Base-by-base conservation (phyloP, 2,113 vertebrate genomes). In the Poecilia latipinna region DNA sequence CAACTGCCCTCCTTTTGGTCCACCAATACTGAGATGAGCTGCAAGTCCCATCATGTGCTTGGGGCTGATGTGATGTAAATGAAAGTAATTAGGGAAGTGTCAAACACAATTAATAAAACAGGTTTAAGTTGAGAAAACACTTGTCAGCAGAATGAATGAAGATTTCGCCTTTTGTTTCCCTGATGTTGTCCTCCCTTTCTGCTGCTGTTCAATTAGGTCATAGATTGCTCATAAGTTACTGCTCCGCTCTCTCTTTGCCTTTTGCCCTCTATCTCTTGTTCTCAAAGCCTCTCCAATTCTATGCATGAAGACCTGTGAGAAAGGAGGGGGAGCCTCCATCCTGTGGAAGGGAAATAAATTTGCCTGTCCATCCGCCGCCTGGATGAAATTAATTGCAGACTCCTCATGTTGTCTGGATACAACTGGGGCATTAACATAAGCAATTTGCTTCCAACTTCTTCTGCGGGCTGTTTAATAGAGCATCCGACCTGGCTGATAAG, bases 51-150 rank as follows among this genome's bases (percentile, higher is more conserved):
- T 96, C 91, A 90, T 96, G 95, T 95, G 93, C 95, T 95, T 90
- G 94, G 91, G 94, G 95, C 95, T 96, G 96, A 98, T 97, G 96
- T 96, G 96, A 96, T 97, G 96, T 96, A 97, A 97, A 97, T 96
- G 94, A 97, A 97, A 97, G 95, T 96, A 96, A 97, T 97, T 97
- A 97, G 95, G 95, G 95, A 96, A 96, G 96, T 95, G 96, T 96
- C 96, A 96, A 96, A 96, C 95, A 94, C 96, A 97, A 97, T 97
- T 97, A 97, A 96, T 96, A 96, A 96, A 97, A 95, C 95, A 94
- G 95, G 95, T 97, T 96, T 96, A 96, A 95, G 94, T 94, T 96
- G 95, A 95, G 96, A 96, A 97, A 96, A 96, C 96, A 97, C 96
- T 91, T 98, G 96, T 97, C 97, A 97, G 96, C 92, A 92, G 95